Conservation (phyloP, 2,113 vertebrate species). For the Gobiocypris rarus region DNA sequence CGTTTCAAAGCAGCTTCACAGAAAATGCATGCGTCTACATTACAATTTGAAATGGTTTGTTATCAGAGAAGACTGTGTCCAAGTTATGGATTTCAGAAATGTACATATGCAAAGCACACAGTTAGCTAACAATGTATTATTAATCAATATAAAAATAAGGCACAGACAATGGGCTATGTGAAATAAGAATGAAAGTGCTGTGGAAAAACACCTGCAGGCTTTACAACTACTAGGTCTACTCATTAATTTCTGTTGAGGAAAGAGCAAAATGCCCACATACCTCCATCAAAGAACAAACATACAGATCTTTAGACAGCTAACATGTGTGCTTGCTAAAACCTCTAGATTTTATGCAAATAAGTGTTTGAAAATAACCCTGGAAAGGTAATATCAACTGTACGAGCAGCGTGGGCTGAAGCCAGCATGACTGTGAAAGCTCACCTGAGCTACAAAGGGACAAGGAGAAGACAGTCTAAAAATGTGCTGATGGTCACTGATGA, state of each 20-base stretch:
- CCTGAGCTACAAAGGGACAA: not conserved
- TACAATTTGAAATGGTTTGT: no score
- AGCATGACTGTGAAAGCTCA: conserved; percentile 12
- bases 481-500: conserved; percentile 54
- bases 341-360: conserved; percentile 16
- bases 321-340: not conserved
- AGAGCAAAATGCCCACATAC: not conserved
- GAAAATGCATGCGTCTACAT: no score
- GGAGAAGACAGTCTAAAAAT: conserved; percentile 7
- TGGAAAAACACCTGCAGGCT: not conserved
- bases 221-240: not conserved
- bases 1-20: no score
- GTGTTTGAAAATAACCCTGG: conserved; percentile 20
- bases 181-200: not conserved
- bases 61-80: no score
- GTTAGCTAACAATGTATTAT: no score
- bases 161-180: no score
- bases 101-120: no score
- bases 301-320: not conserved
- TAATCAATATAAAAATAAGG: no score
- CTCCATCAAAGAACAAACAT: not conserved
- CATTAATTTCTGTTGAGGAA: not conserved
- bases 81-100: no score
- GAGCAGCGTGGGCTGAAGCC: not conserved
- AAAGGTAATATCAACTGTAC: not conserved